Conservation (phyloP, 2,797 vertebrate genomes). For the Halcyon chelicuti region DNA sequence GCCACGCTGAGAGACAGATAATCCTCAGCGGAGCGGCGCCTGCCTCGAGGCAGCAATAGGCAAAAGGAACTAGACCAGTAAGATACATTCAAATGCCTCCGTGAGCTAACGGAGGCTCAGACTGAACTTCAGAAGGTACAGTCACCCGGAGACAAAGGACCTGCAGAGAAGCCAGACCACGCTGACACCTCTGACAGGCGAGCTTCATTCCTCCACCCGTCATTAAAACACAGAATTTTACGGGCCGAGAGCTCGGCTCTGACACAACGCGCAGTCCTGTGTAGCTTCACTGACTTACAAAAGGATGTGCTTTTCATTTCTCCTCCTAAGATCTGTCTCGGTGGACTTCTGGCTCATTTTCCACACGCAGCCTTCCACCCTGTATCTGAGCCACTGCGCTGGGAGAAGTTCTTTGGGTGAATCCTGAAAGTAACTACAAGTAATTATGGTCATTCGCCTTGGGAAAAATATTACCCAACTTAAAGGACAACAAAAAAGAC, state of each 20-base stretch:
- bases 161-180: neutral
- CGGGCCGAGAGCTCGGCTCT: neutral
- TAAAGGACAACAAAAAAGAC: neutral
- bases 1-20: neutral
- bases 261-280: neutral
- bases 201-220: neutral
- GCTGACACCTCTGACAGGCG: fast-evolving
- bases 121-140: neutral
- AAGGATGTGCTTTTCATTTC: neutral
- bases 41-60: neutral
- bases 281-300: fast-evolving
- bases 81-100: neutral
- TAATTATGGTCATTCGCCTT: neutral
- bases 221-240: neutral
- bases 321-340: neutral
- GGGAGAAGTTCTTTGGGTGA: neutral
- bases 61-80: neutral
- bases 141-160: neutral
- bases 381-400: fast-evolving
- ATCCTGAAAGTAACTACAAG: neutral
- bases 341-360: neutral
- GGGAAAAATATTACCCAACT: neutral
- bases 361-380: neutral
- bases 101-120: neutral
- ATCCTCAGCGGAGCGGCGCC: neutral